Base-by-base conservation (phyloP, 2,888 invertebrate genomes). In the Apamea monoglypha region DNA sequence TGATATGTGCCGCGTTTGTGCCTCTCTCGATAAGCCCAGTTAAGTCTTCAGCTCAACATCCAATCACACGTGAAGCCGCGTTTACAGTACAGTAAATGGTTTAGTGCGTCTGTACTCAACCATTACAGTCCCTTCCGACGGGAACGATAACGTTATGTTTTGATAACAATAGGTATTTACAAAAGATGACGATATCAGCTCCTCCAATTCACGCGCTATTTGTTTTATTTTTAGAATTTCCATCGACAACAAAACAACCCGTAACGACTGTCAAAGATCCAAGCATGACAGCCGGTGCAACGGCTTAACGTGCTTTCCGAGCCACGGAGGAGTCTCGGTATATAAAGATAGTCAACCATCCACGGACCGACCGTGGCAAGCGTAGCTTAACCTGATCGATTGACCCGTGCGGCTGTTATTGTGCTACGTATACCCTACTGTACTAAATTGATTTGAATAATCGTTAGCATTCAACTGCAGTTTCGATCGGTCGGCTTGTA, bases 61-160 rank as follows among this genome's bases (percentile, higher is more conserved):
- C 82, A 85, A 82, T 80, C 85, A 82, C 16, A 82, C 59, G 80
- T 29, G 50, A 61, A 53, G 69, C 32, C 7, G 29, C 44, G 29
- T 70, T 80, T 73, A 59, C 32, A 50, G 8, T 7, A 16, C 12
- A 50, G 50, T 59, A n/a, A 44, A 18, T 66, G 8, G 69, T 56
- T 29, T 21, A 50, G 29, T 2, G n/a, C n/a, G n/a, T n/a, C n/a
- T n/a, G n/a, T n/a, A 59, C 56, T 59, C n/a, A 59, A 59, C 4
- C 14, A n/a, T 14, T n/a, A 59, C 2, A n/a, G n/a, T 56, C 56
- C 56, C 56, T 59, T 59, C 5, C 56, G n/a, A 14, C 12, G 12
- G n/a, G n/a, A n/a, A 59, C 1, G 56, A n/a, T 59, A 59, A n/a
- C n/a, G 5, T 14, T 12, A 59, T 12, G 5, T n/a, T 59, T 59